These are phyloP conservation scores for Dysidea cf. avara DNA, from an alignment of 37 sponge, comb jelly and placozoan species.

Conservation along the genomic window DNA sequence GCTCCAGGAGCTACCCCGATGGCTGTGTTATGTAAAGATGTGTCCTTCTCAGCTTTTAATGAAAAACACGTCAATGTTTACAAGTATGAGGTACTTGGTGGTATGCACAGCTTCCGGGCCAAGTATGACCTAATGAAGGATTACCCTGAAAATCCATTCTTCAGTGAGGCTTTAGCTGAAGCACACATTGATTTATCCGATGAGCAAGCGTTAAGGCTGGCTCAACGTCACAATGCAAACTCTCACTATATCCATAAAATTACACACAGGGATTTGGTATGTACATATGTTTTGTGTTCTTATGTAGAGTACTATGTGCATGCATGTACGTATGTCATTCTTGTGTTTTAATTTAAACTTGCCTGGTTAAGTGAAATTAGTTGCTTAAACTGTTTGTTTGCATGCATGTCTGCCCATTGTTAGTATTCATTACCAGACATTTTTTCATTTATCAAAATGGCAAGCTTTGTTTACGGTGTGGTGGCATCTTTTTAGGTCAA, in stretches of 20 bases:
- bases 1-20: slow-evolving; percentile 9
- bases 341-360: too few species aligned
- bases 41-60: slow-evolving; percentile 14
- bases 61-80: slow-evolving; percentile 30
- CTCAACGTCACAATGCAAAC: slow-evolving; percentile 20
- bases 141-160: slow-evolving; percentile 29
- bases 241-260: slow-evolving; percentile 35
- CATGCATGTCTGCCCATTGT: too few species aligned
- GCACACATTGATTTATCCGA: slow-evolving; percentile 35
- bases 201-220: slow-evolving; percentile 26
- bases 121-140: slow-evolving; percentile 3
- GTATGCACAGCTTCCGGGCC: slow-evolving; percentile 28
- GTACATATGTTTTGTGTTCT: slow-evolving; percentile 12
- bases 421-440: too few species aligned
- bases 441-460: too few species aligned
- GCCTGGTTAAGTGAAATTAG: too few species aligned
- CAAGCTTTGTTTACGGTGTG: too few species aligned
- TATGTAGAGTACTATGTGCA: too few species aligned
- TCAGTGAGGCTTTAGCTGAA: background rate
- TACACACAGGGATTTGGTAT: slow-evolving; percentile 29
- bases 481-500: slow-evolving; percentile 7
- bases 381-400: too few species aligned
- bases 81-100: slow-evolving; percentile 56
- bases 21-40: slow-evolving; percentile 35
- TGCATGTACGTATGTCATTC: too few species aligned